Percentiles rank a stretch among this genome's conserved stretches.
These are phyloP conservation scores for Ptychadena robeensis DNA, from an alignment of 2,797 vertebrate species.

Conservation along the genomic window DNA sequence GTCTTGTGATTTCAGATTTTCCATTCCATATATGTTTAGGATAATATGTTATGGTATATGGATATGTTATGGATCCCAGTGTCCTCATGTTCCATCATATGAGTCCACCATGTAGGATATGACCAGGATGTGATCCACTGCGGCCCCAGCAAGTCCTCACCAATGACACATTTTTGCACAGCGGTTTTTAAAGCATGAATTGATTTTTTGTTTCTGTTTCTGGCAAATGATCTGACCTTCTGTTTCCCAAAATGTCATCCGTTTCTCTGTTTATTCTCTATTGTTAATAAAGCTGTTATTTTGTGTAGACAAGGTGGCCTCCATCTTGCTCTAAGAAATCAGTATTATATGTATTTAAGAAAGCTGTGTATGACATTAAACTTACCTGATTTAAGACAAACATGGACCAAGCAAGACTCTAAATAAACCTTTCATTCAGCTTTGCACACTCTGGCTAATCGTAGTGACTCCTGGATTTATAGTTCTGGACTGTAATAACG, in stretches of 20 bases:
- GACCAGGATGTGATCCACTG: no score
- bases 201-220: neutral
- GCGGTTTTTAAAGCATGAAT: slow-evolving; percentile 31
- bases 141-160: no score
- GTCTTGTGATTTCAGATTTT: no score
- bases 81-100: no score
- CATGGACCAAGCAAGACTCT: slow-evolving; percentile 50
- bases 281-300: slow-evolving; percentile 6
- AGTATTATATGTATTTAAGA: slow-evolving; percentile 61
- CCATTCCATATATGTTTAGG: no score
- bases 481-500: no score
- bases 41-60: no score
- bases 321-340: slow-evolving; percentile 60
- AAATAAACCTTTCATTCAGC: slow-evolving; percentile 29
- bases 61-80: no score
- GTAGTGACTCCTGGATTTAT: no score
- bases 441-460: slow-evolving; percentile 46
- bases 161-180: no score
- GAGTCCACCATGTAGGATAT: no score
- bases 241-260: slow-evolving; percentile 11
- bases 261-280: slow-evolving; percentile 28
- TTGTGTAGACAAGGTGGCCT: slow-evolving; percentile 24
- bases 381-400: slow-evolving; percentile 44
- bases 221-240: slow-evolving; percentile 13
- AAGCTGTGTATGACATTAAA: slow-evolving; percentile 29